Base-by-base conservation (phyloP, 2,888 invertebrate species). In the Aproaerema taeniolella region DNA sequence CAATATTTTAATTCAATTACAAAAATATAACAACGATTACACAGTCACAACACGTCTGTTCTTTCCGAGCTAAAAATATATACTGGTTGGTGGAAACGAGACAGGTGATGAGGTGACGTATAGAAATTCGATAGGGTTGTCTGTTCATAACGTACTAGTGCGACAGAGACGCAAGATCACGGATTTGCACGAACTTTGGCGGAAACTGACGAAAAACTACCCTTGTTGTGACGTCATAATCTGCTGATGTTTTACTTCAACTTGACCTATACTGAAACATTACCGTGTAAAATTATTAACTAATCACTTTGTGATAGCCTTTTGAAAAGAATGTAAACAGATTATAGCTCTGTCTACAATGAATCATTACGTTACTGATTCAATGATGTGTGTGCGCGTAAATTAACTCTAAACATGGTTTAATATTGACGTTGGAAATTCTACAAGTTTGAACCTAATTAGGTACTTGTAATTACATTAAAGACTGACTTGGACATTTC, bases 101-200 rank as follows among this genome's bases (percentile, higher is more conserved):
- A 57, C 37, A n/a, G n/a, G n/a, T n/a, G n/a, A n/a, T n/a, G n/a
- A 50, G 48, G 46, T 54, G 53, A 47, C 48, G 55, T 56, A 52
- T 51, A 66, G 67, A 81, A 82, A 82, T 80, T 80, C 81, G 71
- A 83, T 81, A 80, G 65, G 61, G 58, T 62, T 58, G 58, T 55
- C 53, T 42, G 49, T 54, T 41, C 39, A 6, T 47, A 17, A 48
- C 35, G 35, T 39, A 40, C 41, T 38, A 42, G 78, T 54, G 61
- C 26, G 58, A 79, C 38, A 30, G 60, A 52, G 77, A 71, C 2
- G 17, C 39, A 38, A 24, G 5, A 52, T 42, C 8, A 35, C 55
- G 49, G 50, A 49, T 50, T 50, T 28, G 33, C 34, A 52, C 58
- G 64, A 70, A 37, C 43, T 31, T 20, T 43, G 33, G 46, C 64